phyloP scores from a whole-genome alignment of 2,797 vertebrate species.

The Anolis apletophallus region DNA sequence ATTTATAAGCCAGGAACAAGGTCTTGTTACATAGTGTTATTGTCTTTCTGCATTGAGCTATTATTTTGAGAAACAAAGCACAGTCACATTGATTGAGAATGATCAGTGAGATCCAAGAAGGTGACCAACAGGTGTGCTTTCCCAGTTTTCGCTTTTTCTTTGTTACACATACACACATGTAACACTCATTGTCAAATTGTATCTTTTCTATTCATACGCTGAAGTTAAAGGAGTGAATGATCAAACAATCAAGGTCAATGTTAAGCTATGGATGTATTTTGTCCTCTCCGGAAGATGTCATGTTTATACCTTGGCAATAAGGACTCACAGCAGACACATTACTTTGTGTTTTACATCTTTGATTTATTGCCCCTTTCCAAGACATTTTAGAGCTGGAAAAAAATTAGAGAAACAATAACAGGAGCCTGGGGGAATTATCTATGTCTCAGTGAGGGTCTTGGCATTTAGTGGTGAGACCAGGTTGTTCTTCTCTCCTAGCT shows the following conservation, averaged over 20 bases:
- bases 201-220: background rate
- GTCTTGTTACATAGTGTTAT: background rate
- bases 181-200: constrained; percentile 51
- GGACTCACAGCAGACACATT: background rate
- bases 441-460: constrained; percentile 13
- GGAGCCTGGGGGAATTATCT: background rate
- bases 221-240: background rate
- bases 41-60: background rate
- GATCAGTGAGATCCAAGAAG: constrained; percentile 9
- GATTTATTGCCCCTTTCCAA: background rate
- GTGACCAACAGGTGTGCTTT: constrained; percentile 53
- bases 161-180: fast-evolving
- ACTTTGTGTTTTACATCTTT: background rate
- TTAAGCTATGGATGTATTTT: background rate
- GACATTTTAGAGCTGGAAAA: constrained; percentile 12
- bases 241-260: background rate
- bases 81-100: background rate
- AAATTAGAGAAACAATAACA: background rate
- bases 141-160: constrained; percentile 18
- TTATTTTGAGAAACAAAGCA: constrained; percentile 12
- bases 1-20: too few relatives aligned
- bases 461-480: background rate
- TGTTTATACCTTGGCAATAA: background rate
- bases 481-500: background rate
- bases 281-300: background rate